A percentile compares a stretch with the other conserved stretches of the same genome.
Evolutionary conservation across 2,888 invertebrate species (phyloP).

Genomic region (Diaprepes abbreviatus): DNA sequence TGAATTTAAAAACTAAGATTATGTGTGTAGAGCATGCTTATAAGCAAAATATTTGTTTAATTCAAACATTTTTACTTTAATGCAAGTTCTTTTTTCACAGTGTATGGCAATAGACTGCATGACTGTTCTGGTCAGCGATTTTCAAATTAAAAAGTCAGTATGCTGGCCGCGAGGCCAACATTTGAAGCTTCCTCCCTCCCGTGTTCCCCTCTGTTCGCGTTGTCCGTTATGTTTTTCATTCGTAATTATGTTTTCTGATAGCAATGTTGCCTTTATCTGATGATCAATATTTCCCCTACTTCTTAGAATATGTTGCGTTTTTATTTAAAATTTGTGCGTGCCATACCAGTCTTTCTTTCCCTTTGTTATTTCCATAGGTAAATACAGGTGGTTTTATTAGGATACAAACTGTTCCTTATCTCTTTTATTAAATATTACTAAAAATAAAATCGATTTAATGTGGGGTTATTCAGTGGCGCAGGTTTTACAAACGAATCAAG

Average conservation of each 20-base stretch:
- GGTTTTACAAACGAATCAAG: slow-evolving; percentile 2
- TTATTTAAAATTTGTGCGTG: slow-evolving; percentile 57
- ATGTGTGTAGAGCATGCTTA: too few relatives aligned
- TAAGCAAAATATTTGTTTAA: too few relatives aligned
- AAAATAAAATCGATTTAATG: slow-evolving; percentile 49
- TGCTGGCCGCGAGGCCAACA: slow-evolving; percentile 10
- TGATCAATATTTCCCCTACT: slow-evolving; percentile 67
- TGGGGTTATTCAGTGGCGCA: slow-evolving; percentile 27
- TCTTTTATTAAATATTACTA: slow-evolving; percentile 47
- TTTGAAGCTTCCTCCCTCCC: slow-evolving; percentile 1
- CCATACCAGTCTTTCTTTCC: slow-evolving; percentile 35
- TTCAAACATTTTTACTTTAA: too few relatives aligned
- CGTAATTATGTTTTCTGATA: slow-evolving; percentile 66
- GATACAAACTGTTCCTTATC: slow-evolving; percentile 45
- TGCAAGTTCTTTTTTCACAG: too few relatives aligned
- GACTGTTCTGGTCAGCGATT: slow-evolving; percentile 8
- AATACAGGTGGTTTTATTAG: slow-evolving; percentile 57
- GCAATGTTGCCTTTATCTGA: slow-evolving; percentile 65
- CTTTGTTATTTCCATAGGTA: slow-evolving; percentile 53
- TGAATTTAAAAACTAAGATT: too few relatives aligned
- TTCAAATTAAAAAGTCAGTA: slow-evolving; percentile 18
- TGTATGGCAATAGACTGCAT: too few relatives aligned
- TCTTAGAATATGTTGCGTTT: slow-evolving; percentile 60
- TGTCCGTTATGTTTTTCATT: slow-evolving; percentile 67
- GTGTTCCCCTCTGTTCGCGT: slow-evolving; percentile 57